Conservation (phyloP, 2,888 invertebrate species). For the Rotaria magnacalcarata region DNA sequence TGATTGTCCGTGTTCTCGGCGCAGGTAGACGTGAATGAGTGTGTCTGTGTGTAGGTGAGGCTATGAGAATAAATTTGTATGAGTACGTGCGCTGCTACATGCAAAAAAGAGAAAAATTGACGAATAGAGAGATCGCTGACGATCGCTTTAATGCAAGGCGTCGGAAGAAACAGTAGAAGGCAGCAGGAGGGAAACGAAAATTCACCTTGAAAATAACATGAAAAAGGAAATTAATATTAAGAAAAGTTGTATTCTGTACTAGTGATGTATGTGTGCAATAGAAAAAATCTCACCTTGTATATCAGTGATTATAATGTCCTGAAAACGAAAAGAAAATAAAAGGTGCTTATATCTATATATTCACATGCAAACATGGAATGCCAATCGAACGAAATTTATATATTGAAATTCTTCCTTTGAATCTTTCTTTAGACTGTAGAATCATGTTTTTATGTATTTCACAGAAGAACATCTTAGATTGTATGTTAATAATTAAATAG, state of each 20-base stretch:
- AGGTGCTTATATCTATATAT: no score
- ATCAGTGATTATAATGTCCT: neutral
- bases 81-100: neutral
- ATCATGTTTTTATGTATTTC: no score
- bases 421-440: no score
- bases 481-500: neutral
- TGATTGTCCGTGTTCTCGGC: neutral
- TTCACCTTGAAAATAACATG: neutral
- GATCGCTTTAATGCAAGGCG: neutral
- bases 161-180: neutral
- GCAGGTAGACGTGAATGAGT: neutral
- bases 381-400: neutral
- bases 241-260: neutral
- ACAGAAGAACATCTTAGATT: no score
- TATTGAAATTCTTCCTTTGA: no score
- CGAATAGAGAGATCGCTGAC: neutral
- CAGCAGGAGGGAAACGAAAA: neutral
- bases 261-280: neutral
- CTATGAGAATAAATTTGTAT: neutral
- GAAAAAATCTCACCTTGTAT: neutral
- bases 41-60: neutral
- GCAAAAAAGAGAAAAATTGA: neutral
- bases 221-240: neutral
- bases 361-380: neutral
- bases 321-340: neutral